Evolutionary conservation across 2,797 vertebrate genomes (phyloP), one percentile per base, ranked within the genome.

Genomic region (Mus caroli): DNA sequence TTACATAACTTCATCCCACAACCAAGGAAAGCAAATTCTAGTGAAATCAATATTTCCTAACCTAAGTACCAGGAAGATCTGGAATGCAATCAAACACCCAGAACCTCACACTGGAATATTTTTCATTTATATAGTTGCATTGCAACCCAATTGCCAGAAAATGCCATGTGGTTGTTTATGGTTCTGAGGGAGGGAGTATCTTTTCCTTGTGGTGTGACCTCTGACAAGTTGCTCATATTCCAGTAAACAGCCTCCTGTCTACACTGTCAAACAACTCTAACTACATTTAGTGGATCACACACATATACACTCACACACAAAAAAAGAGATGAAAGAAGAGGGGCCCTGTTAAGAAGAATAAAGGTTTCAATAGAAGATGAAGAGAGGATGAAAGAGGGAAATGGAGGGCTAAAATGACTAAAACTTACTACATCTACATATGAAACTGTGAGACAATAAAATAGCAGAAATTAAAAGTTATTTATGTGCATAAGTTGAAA

Each of bases 141-240:
- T 91, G 54, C 37, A 89, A 94, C 71, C 22, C 78, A 69, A 43
- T 52, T 62, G 90, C 94, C 75, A 90, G n/a, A 85, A 92, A 94
- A 92, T 37, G 1, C 20, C 60, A 43, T 60, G 0, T 75, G 50
- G 19, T 12, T 31, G 24, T 50, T 8, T 92, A 90, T 87, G 78
- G 50, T 19, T 73, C 50, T 87, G 24, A n/a, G 34, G 9, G 24
- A 56, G n/a, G 43, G 67, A 40, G 13, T 54, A 40, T 71, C 34
- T 37, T 71, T 87, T 71, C 52, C 52, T 37, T 12, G 14, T 86
- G 46, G 46, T 87, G 20, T 28, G 56, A 26, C n/a, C 34, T 40
- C 69, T 56, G 67, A 73, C n/a, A 73, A 19, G 8, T 87, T 87
- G 34, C 24, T 40, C 67, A 26, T 54, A 40, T 64, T 73, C n/a